Conservation (phyloP, 2,797 vertebrate genomes). For the Lutjanus argentimaculatus region DNA sequence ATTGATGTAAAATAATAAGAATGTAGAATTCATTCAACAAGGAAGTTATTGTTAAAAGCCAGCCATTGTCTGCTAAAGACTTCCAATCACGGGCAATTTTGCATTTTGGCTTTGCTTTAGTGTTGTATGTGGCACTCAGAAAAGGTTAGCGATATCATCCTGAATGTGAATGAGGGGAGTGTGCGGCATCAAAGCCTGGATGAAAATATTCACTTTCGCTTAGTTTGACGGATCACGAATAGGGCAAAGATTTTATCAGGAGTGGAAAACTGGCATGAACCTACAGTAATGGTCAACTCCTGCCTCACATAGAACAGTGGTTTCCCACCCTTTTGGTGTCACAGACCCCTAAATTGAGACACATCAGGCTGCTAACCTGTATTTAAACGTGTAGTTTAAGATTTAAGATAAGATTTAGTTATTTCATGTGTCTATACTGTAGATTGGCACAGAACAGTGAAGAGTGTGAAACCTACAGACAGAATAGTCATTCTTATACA, state of each 20-base stretch:
- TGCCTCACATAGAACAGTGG: no score
- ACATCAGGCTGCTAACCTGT: no score
- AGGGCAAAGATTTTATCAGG: slow-evolving; percentile 51
- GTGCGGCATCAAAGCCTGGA: slow-evolving; percentile 38
- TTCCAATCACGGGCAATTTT: slow-evolving; percentile 13
- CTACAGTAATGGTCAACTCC: background rate
- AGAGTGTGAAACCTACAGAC: no score
- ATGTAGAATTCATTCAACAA: slow-evolving; percentile 62
- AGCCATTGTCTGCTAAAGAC: slow-evolving; percentile 46
- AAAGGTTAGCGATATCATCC: slow-evolving; percentile 57
- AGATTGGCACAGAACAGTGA: no score
- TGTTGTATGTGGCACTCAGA: slow-evolving; percentile 21
- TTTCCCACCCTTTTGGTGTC: no score
- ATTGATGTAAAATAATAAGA: slow-evolving; percentile 64
- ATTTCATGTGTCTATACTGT: no score
- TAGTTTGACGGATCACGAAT: slow-evolving; percentile 19
- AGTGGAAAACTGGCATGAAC: slow-evolving; percentile 26
- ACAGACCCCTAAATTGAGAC: no score
- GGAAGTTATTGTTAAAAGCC: slow-evolving; percentile 52
- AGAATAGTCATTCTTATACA: no score
- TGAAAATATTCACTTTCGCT: slow-evolving; percentile 54
- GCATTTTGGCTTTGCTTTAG: slow-evolving; percentile 16
- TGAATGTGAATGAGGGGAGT: slow-evolving; percentile 69
- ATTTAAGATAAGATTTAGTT: no score
- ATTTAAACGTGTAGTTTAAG: no score